Conservation (phyloP, 2,888 invertebrate genomes). For the Vanessa cardui region DNA sequence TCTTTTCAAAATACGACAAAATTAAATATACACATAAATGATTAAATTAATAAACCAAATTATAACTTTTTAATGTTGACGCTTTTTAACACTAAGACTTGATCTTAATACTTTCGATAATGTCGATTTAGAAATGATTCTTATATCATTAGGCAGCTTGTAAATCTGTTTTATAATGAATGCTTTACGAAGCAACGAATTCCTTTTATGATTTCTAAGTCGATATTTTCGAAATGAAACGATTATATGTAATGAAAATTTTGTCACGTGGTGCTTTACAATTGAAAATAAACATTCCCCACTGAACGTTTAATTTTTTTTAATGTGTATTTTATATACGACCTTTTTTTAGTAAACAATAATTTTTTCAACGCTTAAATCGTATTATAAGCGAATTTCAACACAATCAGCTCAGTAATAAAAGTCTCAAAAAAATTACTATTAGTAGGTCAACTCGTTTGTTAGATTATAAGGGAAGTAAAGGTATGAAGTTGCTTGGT, state of each 20-base stretch:
- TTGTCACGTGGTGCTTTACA: constrained; percentile 11
- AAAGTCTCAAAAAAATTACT: too few relatives aligned
- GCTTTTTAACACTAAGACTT: neutral
- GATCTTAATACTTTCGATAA: neutral
- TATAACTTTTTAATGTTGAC: neutral
- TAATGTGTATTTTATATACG: neutral
- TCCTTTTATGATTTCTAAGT: constrained; percentile 3
- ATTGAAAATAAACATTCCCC: constrained; percentile 60
- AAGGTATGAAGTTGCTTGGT: too few relatives aligned
- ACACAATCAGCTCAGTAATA: too few relatives aligned
- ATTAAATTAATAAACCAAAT: neutral
- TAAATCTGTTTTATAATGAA: neutral
- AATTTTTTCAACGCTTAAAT: too few relatives aligned
- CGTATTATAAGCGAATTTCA: too few relatives aligned
- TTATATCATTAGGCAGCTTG: neutral
- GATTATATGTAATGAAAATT: constrained; percentile 11
- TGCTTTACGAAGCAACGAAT: too few relatives aligned
- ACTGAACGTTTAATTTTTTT: constrained; percentile 46
- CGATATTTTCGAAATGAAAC: neutral
- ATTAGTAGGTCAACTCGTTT: too few relatives aligned
- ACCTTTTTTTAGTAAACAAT: neutral
- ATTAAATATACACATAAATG: neutral
- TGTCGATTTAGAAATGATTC: constrained; percentile 1
- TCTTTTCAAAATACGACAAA: neutral
- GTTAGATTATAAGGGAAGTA: too few relatives aligned